Evolutionary conservation across 2,888 invertebrate genomes (phyloP), one percentile per base, ranked within the genome.

Genomic region (Drosophila picticornis): DNA sequence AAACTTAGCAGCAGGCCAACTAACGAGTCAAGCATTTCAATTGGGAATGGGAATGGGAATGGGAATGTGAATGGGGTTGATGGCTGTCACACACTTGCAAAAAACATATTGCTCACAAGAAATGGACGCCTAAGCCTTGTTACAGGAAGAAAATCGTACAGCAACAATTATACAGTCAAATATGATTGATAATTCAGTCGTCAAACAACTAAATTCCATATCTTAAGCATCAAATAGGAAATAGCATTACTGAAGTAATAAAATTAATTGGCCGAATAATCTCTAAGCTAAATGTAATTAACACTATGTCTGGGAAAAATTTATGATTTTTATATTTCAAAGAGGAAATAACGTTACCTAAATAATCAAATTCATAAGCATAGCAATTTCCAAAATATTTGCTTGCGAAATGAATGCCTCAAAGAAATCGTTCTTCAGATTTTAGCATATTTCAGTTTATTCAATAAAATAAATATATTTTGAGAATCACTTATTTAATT

Each of bases 21-120:
- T 85, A 90, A 83, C 85, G 62, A 90, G 84, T 73, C 64, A 67
- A 67, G 57, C 51, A 75, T 65, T 70, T 62, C 69, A 53, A 81
- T 74, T 82, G 68, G 64, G 66, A 58, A 66, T 66, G 69, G 80
- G 70, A 59, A 58, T 62, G n/a, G n/a, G n/a, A n/a, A n/a, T n/a
- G 62, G 53, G 60, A 63, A 69, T 71, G 64, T 59, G 50, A 43
- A 53, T 60, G 61, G 38, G 52, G 65, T 31, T 72, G 73, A 25
- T 43, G 59, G 38, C 25, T 34, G 51, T 38, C 27, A 38, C 7
- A 56, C 38, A 56, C 56, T 56, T 38, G 9, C 34, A 38, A 9
- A 38, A 55, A 36, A 38, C 13, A 13, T 27, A 13, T 13, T 27
- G 6, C 9, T 25, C 1, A 2, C 1, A 19, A 11, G 38, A 38